Base-by-base conservation (phyloP, 1,140 invertebrate genomes). In the Mizuhopecten yessoensis region DNA sequence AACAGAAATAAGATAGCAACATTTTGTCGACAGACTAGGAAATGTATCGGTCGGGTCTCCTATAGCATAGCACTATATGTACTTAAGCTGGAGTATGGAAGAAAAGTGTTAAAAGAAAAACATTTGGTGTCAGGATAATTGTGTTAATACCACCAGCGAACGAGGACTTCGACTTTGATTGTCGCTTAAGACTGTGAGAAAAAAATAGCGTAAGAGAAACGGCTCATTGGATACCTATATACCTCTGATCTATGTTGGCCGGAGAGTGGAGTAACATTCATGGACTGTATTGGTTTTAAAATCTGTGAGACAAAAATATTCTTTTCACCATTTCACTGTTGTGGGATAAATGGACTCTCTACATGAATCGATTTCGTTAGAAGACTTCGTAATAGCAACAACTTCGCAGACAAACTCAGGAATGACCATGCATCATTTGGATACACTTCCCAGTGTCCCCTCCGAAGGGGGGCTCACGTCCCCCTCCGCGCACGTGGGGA, bases 351-450 rank as follows among this genome's bases (percentile, higher is more conserved):
- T 91, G 90, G 87, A 92, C 92, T 45, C 91, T 89, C 86, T 92
- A 88, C 87, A 45, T 34, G 92, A 92, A 89, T 90, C 90, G 88
- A 90, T 92, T 87, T 90, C 88, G 42, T 39, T 92, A 90, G 92
- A 92, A 88, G 90, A 92, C 87, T 92, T 92, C 34, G 92, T 92
- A 36, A 75, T 75, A 75, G 92, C 92, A 17, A 91, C 90, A 88
- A 90, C 91, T 36, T 87, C 88, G 33, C 39, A 88, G 45, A 34
- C 86, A 88, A 90, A 92, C 29, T 87, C 92, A 36, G 91, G 91
- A 34, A 90, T 92, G 92, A 92, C 92, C 45, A 92, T 92, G 92
- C 92, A 92, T 86, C 92, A 92, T 33, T 90, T 92, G 87, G 92
- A 92, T 34, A 86, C 42, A 1, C 88, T 88, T 15, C 88, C 91